Evolutionary conservation across 2,888 invertebrate species (phyloP), one percentile per base, ranked within the genome.

Genomic region (Pandemis corylana): DNA sequence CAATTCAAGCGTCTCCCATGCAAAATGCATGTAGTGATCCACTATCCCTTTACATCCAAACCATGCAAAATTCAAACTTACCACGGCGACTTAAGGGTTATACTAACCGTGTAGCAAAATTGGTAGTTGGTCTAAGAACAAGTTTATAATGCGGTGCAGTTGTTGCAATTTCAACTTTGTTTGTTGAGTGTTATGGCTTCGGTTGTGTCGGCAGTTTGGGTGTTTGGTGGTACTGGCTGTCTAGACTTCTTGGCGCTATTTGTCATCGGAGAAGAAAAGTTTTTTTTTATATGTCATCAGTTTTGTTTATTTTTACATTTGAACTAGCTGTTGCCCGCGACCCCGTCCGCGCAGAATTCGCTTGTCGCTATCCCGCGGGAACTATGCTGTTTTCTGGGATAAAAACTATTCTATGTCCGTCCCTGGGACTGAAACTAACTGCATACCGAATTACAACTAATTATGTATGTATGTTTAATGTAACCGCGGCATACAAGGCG

Each of bases 11-110:
- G 81, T 87, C 84, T 82, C 83, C 83, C 82, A 86, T 87, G 86
- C 82, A 86, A 87, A 88, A 88, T 86, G 85, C 85, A 88, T 83
- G 84, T 83, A 80, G 81, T 87, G 80, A 82, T 84, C 85, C 80
- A 81, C 83, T 82, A 81, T 77, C 81, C 49, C 74, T 15, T 61
- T 71, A 41, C 62, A 71, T 51, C 61, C 15, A 5, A 49, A 44
- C 2, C 59, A 46, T 2, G 4, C 61, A 10, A 80, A n/a, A 62
- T 51, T 71, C 42, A 70, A 68, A 72, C 74, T 66, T 80, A 71
- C 36, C 0, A 12, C 59, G 3, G 13, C 20, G 7, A 15, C 9
- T n/a, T 46, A 73, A 36, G 62, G 67, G 44, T 72, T 56, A 66
- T 59, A 63, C 20, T 7, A 64, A 66, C 10, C n/a, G 74, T 75